These are phyloP conservation scores for Pseudomyrmex pallidus DNA, from an alignment of 1,140 invertebrate species.

Conservation along the genomic window DNA sequence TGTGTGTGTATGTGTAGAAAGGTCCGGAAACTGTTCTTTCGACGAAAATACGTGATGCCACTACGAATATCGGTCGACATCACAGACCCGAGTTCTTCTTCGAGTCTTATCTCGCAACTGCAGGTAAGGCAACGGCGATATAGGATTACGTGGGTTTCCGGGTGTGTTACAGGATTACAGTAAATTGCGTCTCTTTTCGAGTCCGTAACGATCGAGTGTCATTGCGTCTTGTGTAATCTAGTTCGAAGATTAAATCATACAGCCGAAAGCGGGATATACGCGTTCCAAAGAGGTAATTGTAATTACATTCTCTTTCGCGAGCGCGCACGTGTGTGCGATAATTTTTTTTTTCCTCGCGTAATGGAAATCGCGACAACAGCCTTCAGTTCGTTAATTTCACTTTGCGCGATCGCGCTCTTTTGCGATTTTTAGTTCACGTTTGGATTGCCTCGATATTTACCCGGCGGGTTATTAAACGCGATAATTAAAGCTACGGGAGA, in stretches of 20 bases:
- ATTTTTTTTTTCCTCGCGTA: background rate
- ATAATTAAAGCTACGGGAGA: background rate
- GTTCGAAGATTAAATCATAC: conserved; percentile 25
- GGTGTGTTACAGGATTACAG: conserved; percentile 64
- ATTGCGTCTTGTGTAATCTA: conserved; percentile 32
- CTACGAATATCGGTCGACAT: conserved; percentile 65
- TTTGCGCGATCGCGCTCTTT: no score
- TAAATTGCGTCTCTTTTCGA: conserved; percentile 29
- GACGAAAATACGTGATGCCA: conserved; percentile 60
- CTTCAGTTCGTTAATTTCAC: conserved; percentile 16
- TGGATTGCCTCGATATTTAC: background rate
- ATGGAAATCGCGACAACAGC: background rate
- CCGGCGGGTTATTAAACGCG: background rate
- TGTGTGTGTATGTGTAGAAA: background rate
- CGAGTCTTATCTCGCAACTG: conserved; percentile 52
- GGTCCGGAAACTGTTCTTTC: conserved; percentile 36
- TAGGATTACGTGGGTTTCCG: conserved; percentile 54
- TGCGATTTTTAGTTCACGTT: background rate
- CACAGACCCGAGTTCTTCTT: conserved; percentile 61
- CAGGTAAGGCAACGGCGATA: conserved; percentile 57
- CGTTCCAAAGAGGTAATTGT: no score
- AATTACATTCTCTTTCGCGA: no score
- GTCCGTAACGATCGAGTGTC: conserved; percentile 43
- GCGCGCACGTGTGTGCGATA: no score
- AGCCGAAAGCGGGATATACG: no score